Conservation (phyloP, 2,888 invertebrate species). For the Alsophila aescularia region DNA sequence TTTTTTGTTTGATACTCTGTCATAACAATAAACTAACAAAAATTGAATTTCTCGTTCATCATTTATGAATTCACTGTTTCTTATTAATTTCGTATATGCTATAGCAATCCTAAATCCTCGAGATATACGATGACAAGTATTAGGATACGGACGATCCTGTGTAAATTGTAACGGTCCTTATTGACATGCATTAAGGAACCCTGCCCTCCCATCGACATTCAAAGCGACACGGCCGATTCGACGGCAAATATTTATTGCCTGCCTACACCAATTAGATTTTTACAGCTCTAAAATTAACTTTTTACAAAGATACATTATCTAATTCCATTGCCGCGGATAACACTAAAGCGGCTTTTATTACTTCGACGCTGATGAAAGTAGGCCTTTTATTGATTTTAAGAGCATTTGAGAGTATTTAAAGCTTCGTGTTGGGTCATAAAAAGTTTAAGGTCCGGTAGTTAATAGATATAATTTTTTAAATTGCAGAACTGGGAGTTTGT, state of each 20-base stretch:
- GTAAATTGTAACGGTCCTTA: conserved; percentile 67
- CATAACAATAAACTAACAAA: background rate
- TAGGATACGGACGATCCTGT: conserved; percentile 54
- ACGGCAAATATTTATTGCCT: conserved; percentile 73
- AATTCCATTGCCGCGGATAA: conserved; percentile 75
- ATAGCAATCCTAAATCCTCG: conserved; percentile 44
- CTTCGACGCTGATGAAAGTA: conserved; percentile 75
- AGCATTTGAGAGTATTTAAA: conserved; percentile 77
- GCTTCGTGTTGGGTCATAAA: conserved; percentile 69
- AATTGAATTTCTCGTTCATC: conserved; percentile 10
- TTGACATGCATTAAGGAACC: conserved; percentile 73
- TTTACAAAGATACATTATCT: conserved; percentile 75
- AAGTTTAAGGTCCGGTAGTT: conserved; percentile 69
- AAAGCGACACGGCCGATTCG: conserved; percentile 58
- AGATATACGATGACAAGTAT: conserved; percentile 63
- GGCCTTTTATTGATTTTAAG: conserved; percentile 81
- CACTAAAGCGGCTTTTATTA: conserved; percentile 80
- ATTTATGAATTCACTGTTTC: conserved; percentile 21
- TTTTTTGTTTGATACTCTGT: too few species aligned
- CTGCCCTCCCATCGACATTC: conserved; percentile 67
- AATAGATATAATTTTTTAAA: conserved; percentile 62
- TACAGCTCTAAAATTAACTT: conserved; percentile 68
- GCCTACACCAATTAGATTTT: conserved; percentile 75
- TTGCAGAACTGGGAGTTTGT: conserved; percentile 41
- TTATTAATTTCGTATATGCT: conserved; percentile 35